These are phyloP conservation scores for Siniperca scherzeri DNA, from an alignment of 2,797 vertebrate genomes.

Conservation along the genomic window DNA sequence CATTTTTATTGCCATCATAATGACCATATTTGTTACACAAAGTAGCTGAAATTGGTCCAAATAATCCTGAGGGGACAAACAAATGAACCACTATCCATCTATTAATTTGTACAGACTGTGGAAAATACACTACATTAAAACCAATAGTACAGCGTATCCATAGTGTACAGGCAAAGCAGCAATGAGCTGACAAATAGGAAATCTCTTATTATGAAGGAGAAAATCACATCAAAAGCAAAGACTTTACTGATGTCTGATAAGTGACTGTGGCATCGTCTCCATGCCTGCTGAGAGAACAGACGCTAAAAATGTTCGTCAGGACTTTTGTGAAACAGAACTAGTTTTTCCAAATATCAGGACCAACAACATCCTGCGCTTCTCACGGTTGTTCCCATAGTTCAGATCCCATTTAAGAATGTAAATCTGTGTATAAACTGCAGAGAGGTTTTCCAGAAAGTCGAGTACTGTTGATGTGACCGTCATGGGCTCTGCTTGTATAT, in stretches of 20 bases:
- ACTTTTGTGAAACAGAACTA: background rate
- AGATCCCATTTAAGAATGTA: background rate
- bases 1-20: background rate
- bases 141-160: background rate
- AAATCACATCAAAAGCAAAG: background rate
- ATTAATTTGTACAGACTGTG: background rate
- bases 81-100: background rate
- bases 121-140: background rate
- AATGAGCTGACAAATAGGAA: background rate
- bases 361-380: background rate
- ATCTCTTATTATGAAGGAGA: background rate
- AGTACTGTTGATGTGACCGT: background rate
- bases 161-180: background rate
- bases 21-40: background rate
- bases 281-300: background rate
- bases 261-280: background rate
- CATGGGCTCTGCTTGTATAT: background rate
- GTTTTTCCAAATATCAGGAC: background rate
- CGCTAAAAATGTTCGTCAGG: background rate
- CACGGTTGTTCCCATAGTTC: background rate
- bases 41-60: constrained; percentile 18
- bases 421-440: background rate
- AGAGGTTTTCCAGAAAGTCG: background rate
- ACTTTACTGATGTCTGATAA: background rate
- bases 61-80: constrained; percentile 28